phyloP scores from a whole-genome alignment of 1,140 invertebrate genomes.

The Catajapyx aquilonaris region DNA sequence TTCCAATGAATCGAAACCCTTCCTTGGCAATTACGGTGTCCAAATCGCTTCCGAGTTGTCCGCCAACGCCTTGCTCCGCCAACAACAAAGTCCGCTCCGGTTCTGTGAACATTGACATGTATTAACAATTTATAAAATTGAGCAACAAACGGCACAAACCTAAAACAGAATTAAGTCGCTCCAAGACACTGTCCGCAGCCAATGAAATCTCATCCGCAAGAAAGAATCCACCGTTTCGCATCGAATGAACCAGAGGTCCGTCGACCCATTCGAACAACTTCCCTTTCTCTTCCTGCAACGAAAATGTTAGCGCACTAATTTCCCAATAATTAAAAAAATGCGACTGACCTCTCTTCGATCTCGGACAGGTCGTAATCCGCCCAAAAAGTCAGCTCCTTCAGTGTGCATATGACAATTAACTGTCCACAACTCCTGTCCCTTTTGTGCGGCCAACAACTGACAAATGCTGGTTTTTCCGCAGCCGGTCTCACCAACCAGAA shows the following conservation, averaged over 20 bases:
- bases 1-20: slow-evolving; percentile 82
- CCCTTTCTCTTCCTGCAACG: no score
- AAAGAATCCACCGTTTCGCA: slow-evolving; percentile 72
- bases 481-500: slow-evolving; percentile 94
- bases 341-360: slow-evolving; percentile 29
- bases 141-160: slow-evolving; percentile 9
- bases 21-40: slow-evolving; percentile 43
- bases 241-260: slow-evolving; percentile 79
- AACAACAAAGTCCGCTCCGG: slow-evolving; percentile 75
- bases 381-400: slow-evolving; percentile 93
- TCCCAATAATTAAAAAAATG: no score
- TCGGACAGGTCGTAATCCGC: slow-evolving; percentile 76
- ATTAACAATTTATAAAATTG: slow-evolving; percentile 2
- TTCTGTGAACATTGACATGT: slow-evolving; percentile 28
- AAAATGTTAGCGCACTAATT: no score
- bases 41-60: slow-evolving; percentile 17
- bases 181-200: slow-evolving; percentile 95
- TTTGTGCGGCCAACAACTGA: slow-evolving; percentile 56
- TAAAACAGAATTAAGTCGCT: slow-evolving; percentile 87
- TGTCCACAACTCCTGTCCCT: slow-evolving; percentile 39
- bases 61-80: slow-evolving; percentile 54
- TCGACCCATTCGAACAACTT: slow-evolving; percentile 94
- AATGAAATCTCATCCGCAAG: slow-evolving; percentile 97
- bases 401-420: slow-evolving; percentile 99
- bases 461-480: slow-evolving; percentile 97